phyloP scores from a whole-genome alignment of 1,140 invertebrate genomes.

The Agrypnia vestita region DNA sequence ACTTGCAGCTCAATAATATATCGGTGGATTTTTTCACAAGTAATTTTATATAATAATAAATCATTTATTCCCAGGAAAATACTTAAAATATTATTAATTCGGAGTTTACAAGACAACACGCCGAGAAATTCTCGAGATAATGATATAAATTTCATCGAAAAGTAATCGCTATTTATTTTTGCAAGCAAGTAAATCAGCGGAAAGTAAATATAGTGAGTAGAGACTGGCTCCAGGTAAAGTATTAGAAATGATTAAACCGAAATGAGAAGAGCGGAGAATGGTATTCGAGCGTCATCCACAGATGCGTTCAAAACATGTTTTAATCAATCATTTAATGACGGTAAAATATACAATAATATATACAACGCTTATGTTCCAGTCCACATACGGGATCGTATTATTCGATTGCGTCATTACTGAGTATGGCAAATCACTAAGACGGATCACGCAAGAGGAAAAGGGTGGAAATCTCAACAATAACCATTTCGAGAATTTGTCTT shows the following conservation, averaged over 20 bases:
- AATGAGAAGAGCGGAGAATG: no score
- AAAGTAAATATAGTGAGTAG: no score
- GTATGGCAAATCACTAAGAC: constrained; percentile 54
- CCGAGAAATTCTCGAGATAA: no score
- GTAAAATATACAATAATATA: constrained; percentile 45
- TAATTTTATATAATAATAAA: no score
- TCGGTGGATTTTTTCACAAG: no score
- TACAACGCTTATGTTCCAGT: constrained; percentile 52
- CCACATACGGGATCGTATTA: constrained; percentile 35
- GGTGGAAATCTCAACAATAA: constrained; percentile 8
- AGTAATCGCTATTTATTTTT: no score
- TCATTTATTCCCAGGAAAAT: no score
- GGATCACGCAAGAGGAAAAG: constrained; percentile 7
- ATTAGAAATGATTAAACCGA: no score
- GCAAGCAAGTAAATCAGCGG: no score
- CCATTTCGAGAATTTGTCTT: background rate
- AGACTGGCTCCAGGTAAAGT: no score
- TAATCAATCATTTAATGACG: background rate
- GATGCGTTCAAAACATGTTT: background rate
- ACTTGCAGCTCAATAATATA: background rate
- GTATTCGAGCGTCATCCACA: no score
- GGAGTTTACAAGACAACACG: constrained; percentile 37
- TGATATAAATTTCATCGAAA: no score
- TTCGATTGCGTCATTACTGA: constrained; percentile 45
- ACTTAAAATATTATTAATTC: constrained; percentile 55